Evolutionary conservation across 35 echinoderm and acorn worm species (phyloP).

Genomic region (Nesometra sesokonis): DNA sequence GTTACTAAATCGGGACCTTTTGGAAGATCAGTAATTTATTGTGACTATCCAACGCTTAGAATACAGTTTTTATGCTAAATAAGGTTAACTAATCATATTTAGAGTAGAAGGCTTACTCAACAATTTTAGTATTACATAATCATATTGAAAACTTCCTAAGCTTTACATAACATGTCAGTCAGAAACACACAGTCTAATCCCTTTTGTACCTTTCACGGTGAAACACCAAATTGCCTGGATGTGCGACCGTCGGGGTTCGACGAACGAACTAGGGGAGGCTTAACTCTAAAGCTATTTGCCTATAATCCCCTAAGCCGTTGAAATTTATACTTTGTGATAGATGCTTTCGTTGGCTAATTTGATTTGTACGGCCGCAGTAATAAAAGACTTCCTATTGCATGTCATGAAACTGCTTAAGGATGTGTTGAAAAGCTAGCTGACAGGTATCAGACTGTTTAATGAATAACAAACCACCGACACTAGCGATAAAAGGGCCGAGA

Average conservation of each 20-base stretch:
- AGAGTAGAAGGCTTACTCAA: too few species aligned
- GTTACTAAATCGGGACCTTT: too few species aligned
- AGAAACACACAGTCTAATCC: not conserved
- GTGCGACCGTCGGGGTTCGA: not conserved
- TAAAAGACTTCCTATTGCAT: not conserved
- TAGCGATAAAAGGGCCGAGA: not conserved
- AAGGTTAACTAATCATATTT: too few species aligned
- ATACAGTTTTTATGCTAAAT: too few species aligned
- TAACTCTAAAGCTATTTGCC: not conserved
- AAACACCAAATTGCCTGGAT: not conserved
- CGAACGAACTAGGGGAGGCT: not conserved
- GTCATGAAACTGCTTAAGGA: not conserved
- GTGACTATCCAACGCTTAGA: too few species aligned
- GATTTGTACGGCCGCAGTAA: not conserved
- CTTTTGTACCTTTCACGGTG: not conserved
- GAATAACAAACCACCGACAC: not conserved
- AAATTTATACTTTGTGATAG: not conserved
- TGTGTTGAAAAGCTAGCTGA: not conserved
- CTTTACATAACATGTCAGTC: not conserved
- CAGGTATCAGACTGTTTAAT: not conserved
- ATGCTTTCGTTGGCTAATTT: not conserved
- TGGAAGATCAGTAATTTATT: too few species aligned
- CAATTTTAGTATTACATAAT: too few species aligned
- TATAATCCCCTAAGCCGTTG: not conserved
- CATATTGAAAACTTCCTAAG: too few species aligned